Percentiles rank a stretch among this genome's conserved stretches.
Evolutionary conservation across 2,888 invertebrate species (phyloP).

Genomic region (Euproctis similis): DNA sequence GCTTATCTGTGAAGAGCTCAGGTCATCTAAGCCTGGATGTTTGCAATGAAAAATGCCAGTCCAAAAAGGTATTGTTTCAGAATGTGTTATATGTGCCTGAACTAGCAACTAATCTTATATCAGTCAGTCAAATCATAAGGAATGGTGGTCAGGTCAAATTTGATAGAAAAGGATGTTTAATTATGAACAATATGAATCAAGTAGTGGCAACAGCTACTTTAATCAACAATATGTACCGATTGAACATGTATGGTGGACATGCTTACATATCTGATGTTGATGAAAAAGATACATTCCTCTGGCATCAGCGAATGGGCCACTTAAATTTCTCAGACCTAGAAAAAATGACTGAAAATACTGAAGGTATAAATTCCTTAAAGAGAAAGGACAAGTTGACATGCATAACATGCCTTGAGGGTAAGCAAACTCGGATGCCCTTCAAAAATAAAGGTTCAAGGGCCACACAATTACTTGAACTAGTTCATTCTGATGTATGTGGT

Average conservation of each 20-base stretch:
- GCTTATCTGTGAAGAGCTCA: constrained; percentile 1
- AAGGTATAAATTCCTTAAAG: background rate
- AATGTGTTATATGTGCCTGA: background rate
- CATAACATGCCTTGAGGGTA: background rate
- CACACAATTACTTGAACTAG: constrained; percentile 4
- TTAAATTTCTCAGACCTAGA: constrained; percentile 4
- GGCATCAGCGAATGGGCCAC: constrained; percentile 6
- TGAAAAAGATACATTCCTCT: constrained; percentile 1
- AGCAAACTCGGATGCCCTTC: constrained; percentile 1
- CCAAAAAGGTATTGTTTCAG: constrained; percentile 1
- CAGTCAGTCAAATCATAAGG: background rate
- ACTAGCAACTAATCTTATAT: background rate
- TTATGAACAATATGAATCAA: constrained; percentile 3
- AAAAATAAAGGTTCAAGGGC: constrained; percentile 6
- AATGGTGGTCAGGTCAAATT: constrained; percentile 1
- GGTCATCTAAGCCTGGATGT: constrained; percentile 1
- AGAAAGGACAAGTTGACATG: background rate
- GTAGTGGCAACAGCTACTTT: constrained; percentile 7
- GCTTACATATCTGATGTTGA: constrained; percentile 6
- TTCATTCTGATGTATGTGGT: constrained; percentile 14
- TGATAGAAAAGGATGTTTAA: background rate
- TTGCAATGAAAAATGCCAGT: constrained; percentile 1
- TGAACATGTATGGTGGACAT: constrained; percentile 4
- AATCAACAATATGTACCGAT: constrained; percentile 16
- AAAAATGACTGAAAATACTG: constrained; percentile 4